Evolutionary conservation across 2,113 vertebrate species (phyloP).

Genomic region (Pandion haliaetus): DNA sequence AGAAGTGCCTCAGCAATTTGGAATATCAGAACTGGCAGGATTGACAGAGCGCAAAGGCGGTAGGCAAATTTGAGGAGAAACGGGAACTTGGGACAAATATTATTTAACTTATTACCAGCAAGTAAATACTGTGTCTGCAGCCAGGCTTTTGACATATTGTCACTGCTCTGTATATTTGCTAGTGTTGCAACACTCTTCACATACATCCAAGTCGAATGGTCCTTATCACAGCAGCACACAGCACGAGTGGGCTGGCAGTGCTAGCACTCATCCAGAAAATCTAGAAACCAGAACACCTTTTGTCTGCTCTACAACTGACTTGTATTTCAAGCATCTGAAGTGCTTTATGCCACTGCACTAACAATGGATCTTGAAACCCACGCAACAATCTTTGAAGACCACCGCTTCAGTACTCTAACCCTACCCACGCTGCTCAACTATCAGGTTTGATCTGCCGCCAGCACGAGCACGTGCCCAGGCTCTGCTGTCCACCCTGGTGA

Average conservation of each 20-base stretch:
- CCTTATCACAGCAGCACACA: neutral
- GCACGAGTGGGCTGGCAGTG: fast-evolving
- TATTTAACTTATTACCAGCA: neutral
- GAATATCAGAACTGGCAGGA: neutral
- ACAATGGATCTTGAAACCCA: neutral
- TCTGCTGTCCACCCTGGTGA: neutral
- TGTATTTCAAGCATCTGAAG: neutral
- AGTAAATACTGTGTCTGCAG: neutral
- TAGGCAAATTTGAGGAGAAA: neutral
- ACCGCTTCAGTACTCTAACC: neutral
- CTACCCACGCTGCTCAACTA: neutral
- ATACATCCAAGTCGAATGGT: neutral
- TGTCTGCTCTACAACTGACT: neutral
- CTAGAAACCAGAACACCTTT: neutral
- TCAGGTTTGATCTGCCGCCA: neutral
- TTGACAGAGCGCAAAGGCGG: neutral
- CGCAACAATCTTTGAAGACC: neutral
- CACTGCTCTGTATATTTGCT: neutral
- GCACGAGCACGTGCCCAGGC: fast-evolving
- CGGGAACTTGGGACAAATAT: neutral
- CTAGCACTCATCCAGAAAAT: neutral
- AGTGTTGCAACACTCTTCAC: neutral
- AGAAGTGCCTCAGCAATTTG: neutral
- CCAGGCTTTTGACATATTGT: neutral
- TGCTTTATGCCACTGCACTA: neutral